Evolutionary conservation across 2,113 vertebrate species (phyloP), one percentile per base, ranked within the genome.

Genomic region (Rhabdomys dilectus): DNA sequence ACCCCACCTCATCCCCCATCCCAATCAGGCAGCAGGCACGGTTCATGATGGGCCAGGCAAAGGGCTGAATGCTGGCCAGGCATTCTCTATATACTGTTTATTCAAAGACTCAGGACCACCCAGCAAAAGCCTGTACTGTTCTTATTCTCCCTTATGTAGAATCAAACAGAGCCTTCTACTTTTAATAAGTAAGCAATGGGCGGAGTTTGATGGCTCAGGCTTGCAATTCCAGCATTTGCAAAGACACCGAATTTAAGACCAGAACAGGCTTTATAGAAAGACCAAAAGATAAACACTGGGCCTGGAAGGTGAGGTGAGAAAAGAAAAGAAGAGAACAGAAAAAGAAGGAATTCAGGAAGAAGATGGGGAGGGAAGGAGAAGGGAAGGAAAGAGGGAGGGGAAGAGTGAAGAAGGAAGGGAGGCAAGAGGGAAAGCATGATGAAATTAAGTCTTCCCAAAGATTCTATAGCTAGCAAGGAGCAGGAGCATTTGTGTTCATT

Each of bases 151-250:
- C 60, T 48, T 48, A 36, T 5, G 31, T 73, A 53, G 39, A 58
- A 92, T 78, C 39, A 60, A 64, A 72, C 11, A 62, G 85, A 88
- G 42, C 36, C 82, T 95, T 17, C 34, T 5, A 11, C 36, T 45
- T 91, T 87, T 62, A 78, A 92, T 73, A 73, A 87, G 45, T 66
- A 45, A 66, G 76, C 81, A 80, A 64, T 91, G 45, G n/a, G 51
- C 12, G 8, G 87, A 70, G 68, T 39, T 19, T 31, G 68, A 58
- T 73, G n/a, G 68, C 51, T 75, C 51, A 58, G 42, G 24, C 22
- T n/a, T 72, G 45, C 36, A 72, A 88, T 72, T 2, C 48, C 87
- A 73, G 13, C 36, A 39, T 42, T 73, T 89, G 51, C 22, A 70
- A 42, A 89, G 68, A 73, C 42, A 36, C 24, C 13, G 2, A 73